A percentile compares a stretch with the other conserved stretches of the same genome.
phyloP scores from a whole-genome alignment of 2,113 vertebrate genomes.

The Otus sunia region DNA sequence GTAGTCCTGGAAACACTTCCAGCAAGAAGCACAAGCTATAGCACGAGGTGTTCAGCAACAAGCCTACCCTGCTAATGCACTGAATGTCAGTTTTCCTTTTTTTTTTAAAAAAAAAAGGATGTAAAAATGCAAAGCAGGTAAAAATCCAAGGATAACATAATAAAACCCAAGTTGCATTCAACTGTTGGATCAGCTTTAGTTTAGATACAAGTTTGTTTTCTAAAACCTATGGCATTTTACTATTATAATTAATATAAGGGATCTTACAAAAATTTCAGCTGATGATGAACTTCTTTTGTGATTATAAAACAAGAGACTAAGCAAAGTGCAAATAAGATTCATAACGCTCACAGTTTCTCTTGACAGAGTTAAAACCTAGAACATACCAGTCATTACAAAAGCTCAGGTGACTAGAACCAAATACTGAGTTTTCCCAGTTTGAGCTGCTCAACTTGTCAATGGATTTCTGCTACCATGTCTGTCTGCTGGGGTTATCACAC shows the following conservation, averaged over 20 bases:
- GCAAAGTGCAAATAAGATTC: neutral
- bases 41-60: neutral
- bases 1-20: neutral
- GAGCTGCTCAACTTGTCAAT: neutral
- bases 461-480: neutral
- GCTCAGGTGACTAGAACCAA: neutral
- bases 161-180: neutral
- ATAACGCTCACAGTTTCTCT: neutral
- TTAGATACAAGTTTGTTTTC: neutral
- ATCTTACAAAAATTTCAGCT: neutral
- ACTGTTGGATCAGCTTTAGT: neutral
- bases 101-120: neutral
- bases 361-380: neutral
- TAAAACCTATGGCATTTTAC: neutral
- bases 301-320: neutral
- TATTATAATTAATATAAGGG: neutral
- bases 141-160: neutral
- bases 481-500: neutral
- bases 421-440: neutral
- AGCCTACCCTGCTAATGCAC: neutral
- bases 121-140: neutral
- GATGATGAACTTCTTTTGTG: neutral
- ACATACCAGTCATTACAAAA: neutral
- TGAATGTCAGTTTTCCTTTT: neutral
- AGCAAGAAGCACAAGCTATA: neutral